A percentile compares a stretch with the other conserved stretches of the same genome.
Evolutionary conservation across 2,797 vertebrate genomes (phyloP).

Genomic region (Hoplostethus atlanticus): DNA sequence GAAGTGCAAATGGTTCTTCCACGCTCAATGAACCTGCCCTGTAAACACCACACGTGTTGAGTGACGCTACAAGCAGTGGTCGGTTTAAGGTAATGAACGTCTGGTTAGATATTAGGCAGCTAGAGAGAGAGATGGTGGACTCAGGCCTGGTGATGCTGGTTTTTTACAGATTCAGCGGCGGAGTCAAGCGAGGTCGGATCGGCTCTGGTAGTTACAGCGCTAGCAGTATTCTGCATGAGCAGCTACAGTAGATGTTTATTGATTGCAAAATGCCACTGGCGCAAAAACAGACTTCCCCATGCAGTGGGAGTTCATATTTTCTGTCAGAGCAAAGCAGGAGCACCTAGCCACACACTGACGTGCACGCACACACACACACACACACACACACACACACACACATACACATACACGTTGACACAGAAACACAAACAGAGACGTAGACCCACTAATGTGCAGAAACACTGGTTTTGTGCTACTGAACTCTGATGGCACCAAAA

Average conservation of each 20-base stretch:
- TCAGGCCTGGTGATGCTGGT: background rate
- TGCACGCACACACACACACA: constrained; percentile 6
- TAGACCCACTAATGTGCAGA: too few species aligned
- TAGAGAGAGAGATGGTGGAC: too few species aligned
- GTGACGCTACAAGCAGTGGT: too few species aligned
- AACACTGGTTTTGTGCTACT: too few species aligned
- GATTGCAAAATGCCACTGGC: constrained; percentile 19
- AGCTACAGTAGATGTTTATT: constrained; percentile 36
- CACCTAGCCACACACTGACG: constrained; percentile 18
- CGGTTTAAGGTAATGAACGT: too few species aligned
- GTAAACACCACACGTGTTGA: too few species aligned
- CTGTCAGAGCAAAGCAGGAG: constrained; percentile 2
- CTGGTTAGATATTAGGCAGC: too few species aligned
- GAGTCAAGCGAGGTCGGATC: constrained; percentile 8
- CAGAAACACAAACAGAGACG: too few species aligned
- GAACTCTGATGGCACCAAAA: too few species aligned
- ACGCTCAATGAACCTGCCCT: too few species aligned
- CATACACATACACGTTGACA: background rate
- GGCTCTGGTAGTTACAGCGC: background rate
- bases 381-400: constrained; percentile 1
- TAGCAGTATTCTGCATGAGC: constrained; percentile 9
- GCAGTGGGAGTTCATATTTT: constrained; percentile 20
- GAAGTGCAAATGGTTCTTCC: too few species aligned
- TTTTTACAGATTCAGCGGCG: constrained; percentile 2
- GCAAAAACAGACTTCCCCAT: constrained; percentile 14